phyloP scores from a whole-genome alignment of 2,797 vertebrate species.

The Sebastes hubbsi region DNA sequence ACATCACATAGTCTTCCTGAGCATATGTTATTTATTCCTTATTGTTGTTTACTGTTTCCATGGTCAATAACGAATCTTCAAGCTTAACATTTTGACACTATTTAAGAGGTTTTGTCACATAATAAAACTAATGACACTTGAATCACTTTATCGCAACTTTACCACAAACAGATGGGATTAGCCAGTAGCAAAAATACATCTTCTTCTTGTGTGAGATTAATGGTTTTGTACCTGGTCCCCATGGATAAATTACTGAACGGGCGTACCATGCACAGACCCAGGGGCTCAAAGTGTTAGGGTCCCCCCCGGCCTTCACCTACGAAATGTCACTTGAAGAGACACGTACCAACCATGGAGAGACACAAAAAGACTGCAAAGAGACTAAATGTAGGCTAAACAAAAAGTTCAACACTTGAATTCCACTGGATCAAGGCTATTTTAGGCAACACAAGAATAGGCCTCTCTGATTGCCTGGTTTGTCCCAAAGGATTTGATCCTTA shows the following conservation, averaged over 20 bases:
- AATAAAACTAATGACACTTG: neutral
- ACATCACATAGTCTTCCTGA: neutral
- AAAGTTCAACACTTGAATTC: slow-evolving; percentile 4
- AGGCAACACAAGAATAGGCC: neutral
- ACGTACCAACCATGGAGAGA: too few relatives aligned
- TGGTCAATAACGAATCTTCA: neutral
- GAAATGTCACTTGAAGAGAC: neutral
- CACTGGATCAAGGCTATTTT: slow-evolving; percentile 4
- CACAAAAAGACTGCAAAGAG: neutral
- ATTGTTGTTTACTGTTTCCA: neutral
- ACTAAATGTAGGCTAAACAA: neutral
- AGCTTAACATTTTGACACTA: neutral
- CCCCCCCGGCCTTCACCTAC: neutral
- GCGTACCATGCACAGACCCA: neutral
- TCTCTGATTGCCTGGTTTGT: slow-evolving; percentile 23
- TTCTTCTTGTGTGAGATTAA: neutral
- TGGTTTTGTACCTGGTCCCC: neutral
- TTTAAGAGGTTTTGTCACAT: neutral
- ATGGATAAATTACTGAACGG: neutral
- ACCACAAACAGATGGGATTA: neutral
- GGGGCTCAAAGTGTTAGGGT: neutral
- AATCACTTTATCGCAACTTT: neutral
- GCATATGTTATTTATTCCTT: neutral
- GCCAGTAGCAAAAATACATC: neutral
- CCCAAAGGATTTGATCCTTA: slow-evolving; percentile 33